Conservation (phyloP, 2,888 invertebrate species). For the Lypha dubia region DNA sequence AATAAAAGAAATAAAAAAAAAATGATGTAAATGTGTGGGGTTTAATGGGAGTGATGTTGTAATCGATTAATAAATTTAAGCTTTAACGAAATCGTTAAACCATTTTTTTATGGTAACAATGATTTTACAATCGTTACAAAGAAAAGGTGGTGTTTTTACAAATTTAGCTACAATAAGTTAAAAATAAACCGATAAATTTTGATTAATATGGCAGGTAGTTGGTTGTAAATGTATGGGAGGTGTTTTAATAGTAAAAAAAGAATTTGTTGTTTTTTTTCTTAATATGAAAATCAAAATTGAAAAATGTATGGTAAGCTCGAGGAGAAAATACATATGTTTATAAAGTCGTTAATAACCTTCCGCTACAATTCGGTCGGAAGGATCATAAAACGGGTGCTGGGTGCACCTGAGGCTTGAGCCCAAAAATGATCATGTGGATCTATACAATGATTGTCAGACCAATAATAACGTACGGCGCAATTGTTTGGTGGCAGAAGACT, state of each 20-base stretch:
- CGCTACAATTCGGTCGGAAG: too few species aligned
- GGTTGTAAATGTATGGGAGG: neutral
- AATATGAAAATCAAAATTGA: too few species aligned
- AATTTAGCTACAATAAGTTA: constrained; percentile 54
- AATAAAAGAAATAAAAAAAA: neutral
- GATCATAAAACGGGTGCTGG: neutral
- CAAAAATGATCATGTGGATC: too few species aligned
- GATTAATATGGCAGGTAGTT: neutral
- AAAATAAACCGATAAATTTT: neutral
- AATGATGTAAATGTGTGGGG: constrained; percentile 43
- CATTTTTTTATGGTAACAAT: constrained; percentile 12
- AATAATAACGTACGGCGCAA: too few species aligned
- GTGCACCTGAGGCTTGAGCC: too few species aligned
- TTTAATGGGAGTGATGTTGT: constrained; percentile 46
- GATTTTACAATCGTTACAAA: constrained; percentile 52
- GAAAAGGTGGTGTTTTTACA: constrained; percentile 55
- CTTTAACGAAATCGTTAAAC: constrained; percentile 37
- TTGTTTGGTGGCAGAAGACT: too few species aligned
- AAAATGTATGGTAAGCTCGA: too few species aligned
- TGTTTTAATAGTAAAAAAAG: constrained; percentile 14
- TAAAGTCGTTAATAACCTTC: too few species aligned
- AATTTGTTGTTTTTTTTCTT: neutral
- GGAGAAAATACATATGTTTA: too few species aligned
- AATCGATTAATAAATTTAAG: constrained; percentile 51
- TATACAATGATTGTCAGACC: too few species aligned